Evolutionary conservation across 2,113 vertebrate genomes (phyloP).

Genomic region (Phyllostomus discolor): DNA sequence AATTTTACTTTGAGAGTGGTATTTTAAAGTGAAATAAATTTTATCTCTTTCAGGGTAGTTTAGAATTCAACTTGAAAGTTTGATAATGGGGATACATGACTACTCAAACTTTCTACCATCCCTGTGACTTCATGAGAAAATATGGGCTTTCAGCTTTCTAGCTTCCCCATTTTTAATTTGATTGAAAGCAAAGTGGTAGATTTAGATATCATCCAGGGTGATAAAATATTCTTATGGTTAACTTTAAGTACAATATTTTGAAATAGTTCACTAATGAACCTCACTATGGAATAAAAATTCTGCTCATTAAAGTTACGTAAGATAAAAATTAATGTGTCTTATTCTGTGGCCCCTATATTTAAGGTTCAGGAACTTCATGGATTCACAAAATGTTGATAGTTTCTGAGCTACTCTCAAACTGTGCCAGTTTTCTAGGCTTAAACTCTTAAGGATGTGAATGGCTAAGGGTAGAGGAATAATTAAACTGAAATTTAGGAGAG

Average conservation of each 20-base stretch:
- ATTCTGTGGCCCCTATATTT: background rate
- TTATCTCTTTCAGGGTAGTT: background rate
- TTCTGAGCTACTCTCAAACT: background rate
- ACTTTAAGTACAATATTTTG: background rate
- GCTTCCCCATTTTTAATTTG: background rate
- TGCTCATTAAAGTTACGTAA: background rate
- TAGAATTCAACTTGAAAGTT: background rate
- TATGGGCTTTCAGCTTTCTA: background rate
- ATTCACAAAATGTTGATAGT: background rate
- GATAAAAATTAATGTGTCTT: background rate
- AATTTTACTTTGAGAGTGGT: background rate
- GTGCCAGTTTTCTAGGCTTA: background rate
- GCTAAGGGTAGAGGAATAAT: background rate
- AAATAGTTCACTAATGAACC: background rate
- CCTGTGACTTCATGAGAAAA: background rate
- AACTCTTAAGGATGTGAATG: background rate
- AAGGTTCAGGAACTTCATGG: background rate
- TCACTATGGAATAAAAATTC: background rate
- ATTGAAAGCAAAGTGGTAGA: background rate
- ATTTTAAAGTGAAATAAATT: background rate
- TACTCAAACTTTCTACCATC: background rate
- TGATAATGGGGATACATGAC: background rate
- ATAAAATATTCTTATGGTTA: slow-evolving; percentile 6
- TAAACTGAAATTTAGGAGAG: background rate
- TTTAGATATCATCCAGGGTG: background rate